Percentiles rank a stretch among this genome's conserved stretches.
Conservation (phyloP, 2,797 vertebrate genomes). For the Prionace glauca region DNA sequence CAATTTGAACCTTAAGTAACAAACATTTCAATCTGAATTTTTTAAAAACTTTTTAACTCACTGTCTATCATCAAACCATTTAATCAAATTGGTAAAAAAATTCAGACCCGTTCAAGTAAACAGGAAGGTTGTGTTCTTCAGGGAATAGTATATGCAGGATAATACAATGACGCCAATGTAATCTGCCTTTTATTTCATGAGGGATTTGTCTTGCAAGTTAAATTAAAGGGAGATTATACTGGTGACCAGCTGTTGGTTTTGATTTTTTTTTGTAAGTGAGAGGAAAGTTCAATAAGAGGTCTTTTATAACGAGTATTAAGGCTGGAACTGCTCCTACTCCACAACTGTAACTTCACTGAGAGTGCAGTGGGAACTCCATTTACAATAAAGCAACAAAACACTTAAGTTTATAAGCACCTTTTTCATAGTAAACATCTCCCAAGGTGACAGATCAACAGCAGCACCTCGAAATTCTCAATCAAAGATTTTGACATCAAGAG, state of each 20-base stretch:
- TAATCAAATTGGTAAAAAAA: background rate
- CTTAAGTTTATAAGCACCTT: too few species aligned
- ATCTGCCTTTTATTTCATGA: background rate
- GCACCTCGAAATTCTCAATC: background rate
- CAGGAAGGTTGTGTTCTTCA: background rate
- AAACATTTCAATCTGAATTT: background rate
- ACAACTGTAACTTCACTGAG: background rate
- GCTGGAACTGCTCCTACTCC: background rate
- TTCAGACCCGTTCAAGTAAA: background rate
- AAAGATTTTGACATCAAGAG: background rate
- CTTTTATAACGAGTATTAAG: background rate
- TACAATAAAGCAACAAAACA: background rate
- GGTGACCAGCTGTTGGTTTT: background rate
- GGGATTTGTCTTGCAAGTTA: slow-evolving; percentile 15
- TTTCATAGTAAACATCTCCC: background rate
- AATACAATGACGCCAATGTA: background rate
- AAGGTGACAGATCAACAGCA: background rate
- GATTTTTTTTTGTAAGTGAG: background rate
- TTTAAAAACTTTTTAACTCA: background rate
- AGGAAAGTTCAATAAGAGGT: background rate
- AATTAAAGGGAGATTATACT: background rate
- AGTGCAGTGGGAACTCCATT: background rate
- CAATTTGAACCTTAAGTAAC: background rate
- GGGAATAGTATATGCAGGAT: background rate
- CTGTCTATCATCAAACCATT: background rate